Percentiles rank a stretch among this genome's conserved stretches.
These are phyloP conservation scores for Andricus grossulariae DNA, from an alignment of 1,140 invertebrate genomes.

Conservation along the genomic window DNA sequence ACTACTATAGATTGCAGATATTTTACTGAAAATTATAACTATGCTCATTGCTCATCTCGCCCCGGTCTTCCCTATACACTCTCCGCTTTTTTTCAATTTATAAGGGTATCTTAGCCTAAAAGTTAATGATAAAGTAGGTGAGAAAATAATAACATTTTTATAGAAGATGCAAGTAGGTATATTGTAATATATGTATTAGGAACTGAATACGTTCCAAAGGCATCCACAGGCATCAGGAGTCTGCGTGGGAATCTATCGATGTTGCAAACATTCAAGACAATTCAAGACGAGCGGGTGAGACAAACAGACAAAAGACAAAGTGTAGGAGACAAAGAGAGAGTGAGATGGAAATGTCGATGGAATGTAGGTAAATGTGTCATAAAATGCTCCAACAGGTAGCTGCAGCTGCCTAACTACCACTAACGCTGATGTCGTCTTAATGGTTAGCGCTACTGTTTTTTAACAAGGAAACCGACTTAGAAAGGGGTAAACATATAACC, in stretches of 20 bases:
- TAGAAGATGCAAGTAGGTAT: not conserved
- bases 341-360: constrained; percentile 32
- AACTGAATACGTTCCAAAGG: not conserved
- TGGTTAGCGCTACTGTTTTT: constrained; percentile 18
- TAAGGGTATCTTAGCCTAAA: too few species aligned
- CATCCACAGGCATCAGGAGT: not conserved
- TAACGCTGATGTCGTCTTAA: not conserved
- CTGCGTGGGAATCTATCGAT: constrained; percentile 27
- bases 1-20: too few species aligned
- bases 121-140: not conserved
- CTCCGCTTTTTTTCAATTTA: too few species aligned
- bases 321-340: constrained; percentile 30
- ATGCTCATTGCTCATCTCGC: too few species aligned
- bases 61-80: too few species aligned
- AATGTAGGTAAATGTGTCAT: constrained; percentile 55
- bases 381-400: constrained; percentile 32
- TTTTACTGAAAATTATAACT: too few species aligned
- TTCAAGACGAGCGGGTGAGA: constrained; percentile 20
- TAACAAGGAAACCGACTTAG: not conserved
- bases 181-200: not conserved
- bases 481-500: constrained; percentile 12
- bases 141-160: not conserved
- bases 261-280: not conserved
- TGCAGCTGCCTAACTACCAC: not conserved
- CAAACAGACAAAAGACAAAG: not conserved